Evolutionary conservation across 2,888 invertebrate species (phyloP).

Genomic region (Leptinotarsa peninsularis): DNA sequence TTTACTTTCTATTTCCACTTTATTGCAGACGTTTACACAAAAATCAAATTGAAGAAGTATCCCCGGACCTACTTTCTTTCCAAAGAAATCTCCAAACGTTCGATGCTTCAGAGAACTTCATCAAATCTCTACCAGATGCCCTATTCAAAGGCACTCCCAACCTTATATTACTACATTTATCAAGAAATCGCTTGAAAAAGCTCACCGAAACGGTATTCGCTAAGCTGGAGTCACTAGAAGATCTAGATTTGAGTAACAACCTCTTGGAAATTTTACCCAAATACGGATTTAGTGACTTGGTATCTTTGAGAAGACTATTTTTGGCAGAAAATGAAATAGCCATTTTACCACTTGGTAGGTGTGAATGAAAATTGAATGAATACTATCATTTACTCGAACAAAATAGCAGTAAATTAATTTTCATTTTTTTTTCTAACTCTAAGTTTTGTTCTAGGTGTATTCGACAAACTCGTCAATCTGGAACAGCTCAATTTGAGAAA

Average conservation of each 20-base stretch:
- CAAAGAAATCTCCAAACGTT: slow-evolving; percentile 75
- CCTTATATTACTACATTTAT: slow-evolving; percentile 74
- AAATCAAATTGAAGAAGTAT: slow-evolving; percentile 75
- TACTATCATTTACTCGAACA: no score
- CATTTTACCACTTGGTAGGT: slow-evolving; percentile 69
- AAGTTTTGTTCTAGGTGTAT: slow-evolving; percentile 64
- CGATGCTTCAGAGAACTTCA: slow-evolving; percentile 76
- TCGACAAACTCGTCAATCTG: slow-evolving; percentile 68
- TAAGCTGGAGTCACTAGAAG: slow-evolving; percentile 72
- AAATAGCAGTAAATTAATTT: no score
- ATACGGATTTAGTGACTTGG: slow-evolving; percentile 70
- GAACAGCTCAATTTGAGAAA: slow-evolving; percentile 70
- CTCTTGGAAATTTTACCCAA: slow-evolving; percentile 72
- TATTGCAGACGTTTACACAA: slow-evolving; percentile 74
- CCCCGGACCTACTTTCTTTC: slow-evolving; percentile 70
- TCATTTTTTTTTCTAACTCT: no score
- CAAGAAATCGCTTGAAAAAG: slow-evolving; percentile 73
- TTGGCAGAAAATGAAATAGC: slow-evolving; percentile 77
- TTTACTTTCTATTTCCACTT: neutral
- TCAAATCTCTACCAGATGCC: slow-evolving; percentile 70
- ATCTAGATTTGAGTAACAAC: slow-evolving; percentile 79
- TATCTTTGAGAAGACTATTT: slow-evolving; percentile 73
- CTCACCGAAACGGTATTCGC: slow-evolving; percentile 72
- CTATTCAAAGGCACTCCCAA: slow-evolving; percentile 72
- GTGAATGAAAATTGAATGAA: neutral